phyloP scores from a whole-genome alignment of 2,888 invertebrate genomes.

The Serripes groenlandicus region DNA sequence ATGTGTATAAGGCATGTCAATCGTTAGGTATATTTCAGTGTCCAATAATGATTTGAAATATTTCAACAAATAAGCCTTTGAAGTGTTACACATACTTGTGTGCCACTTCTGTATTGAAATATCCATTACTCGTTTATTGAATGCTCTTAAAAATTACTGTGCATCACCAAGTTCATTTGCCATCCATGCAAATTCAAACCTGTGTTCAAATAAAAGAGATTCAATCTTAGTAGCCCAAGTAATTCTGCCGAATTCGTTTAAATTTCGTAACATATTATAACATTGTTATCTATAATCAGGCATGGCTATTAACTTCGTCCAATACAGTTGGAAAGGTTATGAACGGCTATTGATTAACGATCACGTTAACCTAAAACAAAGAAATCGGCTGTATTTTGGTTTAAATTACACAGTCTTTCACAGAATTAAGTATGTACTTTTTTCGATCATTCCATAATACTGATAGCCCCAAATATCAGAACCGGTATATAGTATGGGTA shows the following conservation, averaged over 20 bases:
- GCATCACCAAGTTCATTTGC: neutral
- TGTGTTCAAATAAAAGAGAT: conserved; percentile 27
- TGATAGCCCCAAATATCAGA: conserved; percentile 2
- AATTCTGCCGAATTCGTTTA: conserved; percentile 26
- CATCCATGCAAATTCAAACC: conserved; percentile 25
- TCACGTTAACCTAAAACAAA: conserved; percentile 20
- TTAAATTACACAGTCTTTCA: neutral
- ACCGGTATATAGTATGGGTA: neutral
- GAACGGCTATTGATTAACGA: neutral
- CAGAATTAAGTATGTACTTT: neutral
- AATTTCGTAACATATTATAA: conserved; percentile 16
- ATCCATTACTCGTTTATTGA: neutral
- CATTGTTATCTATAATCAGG: conserved; percentile 30
- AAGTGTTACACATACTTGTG: neutral
- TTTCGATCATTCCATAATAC: neutral
- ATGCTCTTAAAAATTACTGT: neutral
- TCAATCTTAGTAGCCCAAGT: conserved; percentile 29
- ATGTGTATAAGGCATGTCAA: no score
- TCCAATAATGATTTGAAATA: neutral
- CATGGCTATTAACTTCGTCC: conserved; percentile 28
- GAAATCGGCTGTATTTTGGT: neutral
- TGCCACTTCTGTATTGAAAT: neutral
- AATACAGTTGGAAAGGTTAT: conserved; percentile 25
- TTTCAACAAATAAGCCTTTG: neutral
- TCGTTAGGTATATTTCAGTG: no score